These are phyloP conservation scores for Limnodromus scolopaceus DNA, from an alignment of 2,797 vertebrate species.

Conservation along the genomic window DNA sequence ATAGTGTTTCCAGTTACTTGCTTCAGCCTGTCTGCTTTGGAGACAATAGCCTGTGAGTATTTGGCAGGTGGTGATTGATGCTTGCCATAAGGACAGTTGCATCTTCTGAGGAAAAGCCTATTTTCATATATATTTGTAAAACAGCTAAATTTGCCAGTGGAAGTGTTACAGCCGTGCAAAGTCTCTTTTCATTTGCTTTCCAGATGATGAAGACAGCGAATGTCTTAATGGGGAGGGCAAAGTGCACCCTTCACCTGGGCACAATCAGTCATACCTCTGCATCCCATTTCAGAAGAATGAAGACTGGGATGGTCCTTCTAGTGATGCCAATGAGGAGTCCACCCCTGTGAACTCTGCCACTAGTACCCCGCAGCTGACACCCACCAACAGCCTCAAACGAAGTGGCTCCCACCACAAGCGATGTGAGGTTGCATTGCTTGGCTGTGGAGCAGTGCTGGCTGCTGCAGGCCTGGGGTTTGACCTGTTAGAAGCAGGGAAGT, in stretches of 20 bases:
- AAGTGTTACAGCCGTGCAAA: not conserved
- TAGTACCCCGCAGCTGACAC: constrained; percentile 84
- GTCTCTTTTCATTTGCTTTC: constrained; percentile 32
- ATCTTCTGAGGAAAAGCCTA: not conserved
- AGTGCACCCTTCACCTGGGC: constrained; percentile 74
- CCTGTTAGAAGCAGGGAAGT: constrained; percentile 84
- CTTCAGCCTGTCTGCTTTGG: not conserved
- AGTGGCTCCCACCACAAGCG: constrained; percentile 85
- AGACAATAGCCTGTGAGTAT: not conserved
- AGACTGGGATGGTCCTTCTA: constrained; percentile 83
- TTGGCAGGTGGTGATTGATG: not conserved
- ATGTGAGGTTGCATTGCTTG: constrained; percentile 89
- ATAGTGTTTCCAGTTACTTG: not conserved
- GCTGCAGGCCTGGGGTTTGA: constrained; percentile 92
- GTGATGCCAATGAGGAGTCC: constrained; percentile 82
- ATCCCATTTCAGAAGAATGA: constrained; percentile 89
- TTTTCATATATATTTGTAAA: not conserved
- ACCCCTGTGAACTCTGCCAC: constrained; percentile 83
- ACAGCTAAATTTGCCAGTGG: not conserved
- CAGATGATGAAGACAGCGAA: constrained; percentile 92
- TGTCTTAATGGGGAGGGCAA: constrained; percentile 80
- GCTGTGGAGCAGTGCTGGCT: constrained; percentile 91
- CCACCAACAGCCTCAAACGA: constrained; percentile 87
- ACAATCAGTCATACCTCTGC: constrained; percentile 94
- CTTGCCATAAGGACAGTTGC: not conserved